Base-by-base conservation (phyloP, 2,888 invertebrate genomes). In the Byasa hedistus region DNA sequence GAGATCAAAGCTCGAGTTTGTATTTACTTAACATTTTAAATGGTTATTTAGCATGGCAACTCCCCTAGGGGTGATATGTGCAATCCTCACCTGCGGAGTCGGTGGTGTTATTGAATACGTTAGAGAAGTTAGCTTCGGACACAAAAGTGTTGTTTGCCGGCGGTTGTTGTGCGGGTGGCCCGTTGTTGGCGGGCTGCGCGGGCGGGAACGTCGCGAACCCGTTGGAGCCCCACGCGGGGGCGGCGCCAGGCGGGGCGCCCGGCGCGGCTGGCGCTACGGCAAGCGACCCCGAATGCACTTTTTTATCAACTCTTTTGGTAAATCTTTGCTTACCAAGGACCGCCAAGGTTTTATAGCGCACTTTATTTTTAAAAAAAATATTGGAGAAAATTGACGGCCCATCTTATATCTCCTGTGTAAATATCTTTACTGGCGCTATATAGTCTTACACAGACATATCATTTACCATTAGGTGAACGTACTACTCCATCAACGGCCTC, bases 91-190 rank as follows among this genome's bases (percentile, higher is more conserved):
- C 94, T 89, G 93, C 85, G 75, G 93, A 88, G 84, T 95, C 95
- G 80, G 93, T 90, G 66, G 93, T 72, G 89, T 93, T 94, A 87
- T 96, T 97, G 92, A 97, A 97, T 77, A 97, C 97, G 79, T 96
- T 95, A 81, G 95, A 95, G 92, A 97, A 97, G 92, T 95, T 96
- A 90, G 95, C 96, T 86, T 97, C 97, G 82, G 96, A 95, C 83
- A 97, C 96, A 92, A 96, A 96, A 78, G 93, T 78, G 86, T 84
- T 85, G 85, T 82, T 81, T 73, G 72, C 58, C 65, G 54, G 84
- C 80, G 69, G n/a, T n/a, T n/a, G 84, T 36, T 68, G 70, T 23
- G 67, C 36, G 68, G 56, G 51, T 57, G 51, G 57, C 54, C 76
- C 80, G 80, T 73, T 82, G 79, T 71, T 84, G 84, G 77, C 83